phyloP scores from a whole-genome alignment of 2,113 vertebrate species.

The Ophiodon elongatus region DNA sequence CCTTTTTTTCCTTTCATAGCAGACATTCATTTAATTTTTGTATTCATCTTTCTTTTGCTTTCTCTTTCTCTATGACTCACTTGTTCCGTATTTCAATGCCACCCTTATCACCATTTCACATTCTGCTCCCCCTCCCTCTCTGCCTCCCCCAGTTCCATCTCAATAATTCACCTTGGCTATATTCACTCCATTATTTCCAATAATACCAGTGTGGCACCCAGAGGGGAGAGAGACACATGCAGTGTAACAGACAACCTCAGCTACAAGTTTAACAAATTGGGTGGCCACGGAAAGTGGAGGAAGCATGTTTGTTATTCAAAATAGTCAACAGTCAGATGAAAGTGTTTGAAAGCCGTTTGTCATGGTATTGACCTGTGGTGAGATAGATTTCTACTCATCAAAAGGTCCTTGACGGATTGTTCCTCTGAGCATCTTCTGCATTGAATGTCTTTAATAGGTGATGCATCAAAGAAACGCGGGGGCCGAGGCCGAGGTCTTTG shows the following conservation, averaged over 20 bases:
- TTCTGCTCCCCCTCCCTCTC: neutral
- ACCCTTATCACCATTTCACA: conserved; percentile 12
- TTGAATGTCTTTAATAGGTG: neutral
- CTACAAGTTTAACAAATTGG: neutral
- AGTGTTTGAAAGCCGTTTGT: neutral
- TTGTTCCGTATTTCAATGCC: conserved; percentile 37
- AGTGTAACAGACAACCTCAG: conserved; percentile 5
- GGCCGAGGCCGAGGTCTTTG: neutral
- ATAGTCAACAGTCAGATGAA: neutral
- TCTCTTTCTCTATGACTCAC: conserved; percentile 31
- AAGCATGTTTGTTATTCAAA: conserved; percentile 15
- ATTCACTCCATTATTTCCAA: conserved; percentile 68
- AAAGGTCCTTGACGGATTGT: conserved; percentile 2
- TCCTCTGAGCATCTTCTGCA: neutral
- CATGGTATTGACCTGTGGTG: neutral
- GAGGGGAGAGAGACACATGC: conserved; percentile 27
- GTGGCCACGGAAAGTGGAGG: neutral
- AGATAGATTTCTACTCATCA: conserved; percentile 26
- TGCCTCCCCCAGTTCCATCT: conserved; percentile 37
- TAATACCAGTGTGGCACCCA: conserved; percentile 52
- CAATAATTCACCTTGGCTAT: conserved; percentile 69
- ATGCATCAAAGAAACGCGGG: conserved; percentile 9
- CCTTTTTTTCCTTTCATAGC: neutral
- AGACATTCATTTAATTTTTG: conserved; percentile 10
- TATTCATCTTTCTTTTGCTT: conserved; percentile 7